Conservation (phyloP, 2,113 vertebrate genomes). For the Eretmochelys imbricata region DNA sequence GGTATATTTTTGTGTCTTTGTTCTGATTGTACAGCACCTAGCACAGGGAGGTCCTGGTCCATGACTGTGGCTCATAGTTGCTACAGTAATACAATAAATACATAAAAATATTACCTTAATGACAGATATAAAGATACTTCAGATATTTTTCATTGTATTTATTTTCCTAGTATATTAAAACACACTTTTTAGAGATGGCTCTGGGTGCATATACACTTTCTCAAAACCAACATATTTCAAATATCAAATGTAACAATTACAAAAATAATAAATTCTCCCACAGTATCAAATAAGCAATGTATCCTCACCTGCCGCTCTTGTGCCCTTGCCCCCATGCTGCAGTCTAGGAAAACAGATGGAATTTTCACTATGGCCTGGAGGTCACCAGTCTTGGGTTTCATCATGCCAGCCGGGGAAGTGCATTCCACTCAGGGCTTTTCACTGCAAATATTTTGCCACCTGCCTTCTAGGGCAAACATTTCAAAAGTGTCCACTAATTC, state of each 20-base stretch:
- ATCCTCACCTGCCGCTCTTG: slow-evolving; percentile 1
- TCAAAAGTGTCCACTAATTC: neutral
- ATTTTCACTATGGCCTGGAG: slow-evolving; percentile 52
- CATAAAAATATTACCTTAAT: neutral
- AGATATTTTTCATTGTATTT: neutral
- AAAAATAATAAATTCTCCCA: neutral
- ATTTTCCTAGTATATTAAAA: neutral
- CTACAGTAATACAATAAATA: neutral
- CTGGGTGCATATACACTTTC: neutral
- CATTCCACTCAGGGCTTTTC: neutral
- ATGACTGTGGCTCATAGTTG: neutral
- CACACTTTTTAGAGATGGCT: neutral
- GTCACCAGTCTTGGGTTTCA: slow-evolving; percentile 40
- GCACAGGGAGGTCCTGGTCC: neutral
- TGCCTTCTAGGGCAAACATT: neutral
- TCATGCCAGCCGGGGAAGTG: slow-evolving; percentile 36
- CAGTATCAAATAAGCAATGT: neutral
- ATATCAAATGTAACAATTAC: neutral
- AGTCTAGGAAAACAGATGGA: slow-evolving; percentile 56
- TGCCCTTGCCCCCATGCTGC: neutral
- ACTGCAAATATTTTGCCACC: slow-evolving; percentile 54
- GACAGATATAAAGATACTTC: neutral
- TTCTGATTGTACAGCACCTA: neutral
- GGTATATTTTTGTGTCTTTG: neutral
- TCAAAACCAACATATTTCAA: neutral